Evolutionary conservation across 2,113 vertebrate species (phyloP).

Genomic region (Ahaetulla prasina): DNA sequence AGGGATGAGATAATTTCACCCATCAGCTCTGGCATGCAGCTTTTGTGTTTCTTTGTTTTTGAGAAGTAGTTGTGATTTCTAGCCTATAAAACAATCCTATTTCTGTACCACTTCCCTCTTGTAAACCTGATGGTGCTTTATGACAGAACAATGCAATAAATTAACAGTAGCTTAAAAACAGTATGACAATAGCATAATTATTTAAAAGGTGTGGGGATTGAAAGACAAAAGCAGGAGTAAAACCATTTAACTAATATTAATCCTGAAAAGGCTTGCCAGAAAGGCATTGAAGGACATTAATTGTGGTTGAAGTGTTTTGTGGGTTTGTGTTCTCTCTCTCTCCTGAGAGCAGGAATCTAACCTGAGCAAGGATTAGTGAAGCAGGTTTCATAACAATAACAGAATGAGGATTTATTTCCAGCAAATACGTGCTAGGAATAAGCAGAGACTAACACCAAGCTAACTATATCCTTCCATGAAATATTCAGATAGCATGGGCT

Average conservation of each 20-base stretch:
- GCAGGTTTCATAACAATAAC: neutral
- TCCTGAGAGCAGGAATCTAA: neutral
- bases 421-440: neutral
- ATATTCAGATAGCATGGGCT: neutral
- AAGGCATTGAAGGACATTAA: neutral
- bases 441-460: neutral
- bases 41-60: neutral
- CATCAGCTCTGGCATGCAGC: neutral
- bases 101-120: neutral
- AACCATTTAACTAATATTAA: neutral
- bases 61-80: neutral
- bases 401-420: neutral
- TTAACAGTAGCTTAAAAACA: neutral
- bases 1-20: neutral
- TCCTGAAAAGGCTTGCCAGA: neutral
- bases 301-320: neutral
- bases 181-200: neutral
- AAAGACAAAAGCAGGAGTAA: neutral
- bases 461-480: neutral
- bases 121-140: neutral
- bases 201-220: neutral
- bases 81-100: neutral
- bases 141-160: neutral
- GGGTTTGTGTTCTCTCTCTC: neutral
- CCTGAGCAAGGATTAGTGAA: neutral